Conservation (phyloP, 2,113 vertebrate genomes). For the Ploceus nigricollis region DNA sequence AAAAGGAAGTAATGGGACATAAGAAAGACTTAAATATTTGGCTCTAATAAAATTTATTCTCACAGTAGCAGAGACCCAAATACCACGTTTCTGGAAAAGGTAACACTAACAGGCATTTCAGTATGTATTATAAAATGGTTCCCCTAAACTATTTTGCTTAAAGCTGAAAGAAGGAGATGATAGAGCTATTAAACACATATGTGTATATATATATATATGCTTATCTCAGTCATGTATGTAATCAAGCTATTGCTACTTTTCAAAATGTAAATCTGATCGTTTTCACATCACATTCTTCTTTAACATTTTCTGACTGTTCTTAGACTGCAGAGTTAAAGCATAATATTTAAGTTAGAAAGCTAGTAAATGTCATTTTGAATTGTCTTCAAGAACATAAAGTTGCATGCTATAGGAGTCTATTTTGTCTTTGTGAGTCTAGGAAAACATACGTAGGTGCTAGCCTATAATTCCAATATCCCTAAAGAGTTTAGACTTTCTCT, state of each 20-base stretch:
- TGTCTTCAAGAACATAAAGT: background rate
- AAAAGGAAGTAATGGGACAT: slow-evolving; percentile 42
- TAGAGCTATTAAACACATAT: background rate
- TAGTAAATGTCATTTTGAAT: slow-evolving; percentile 8
- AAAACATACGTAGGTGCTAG: background rate
- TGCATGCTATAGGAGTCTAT: slow-evolving; percentile 1
- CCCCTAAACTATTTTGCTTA: background rate
- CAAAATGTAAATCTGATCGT: background rate
- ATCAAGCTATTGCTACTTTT: background rate
- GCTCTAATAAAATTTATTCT: background rate
- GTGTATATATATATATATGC: background rate
- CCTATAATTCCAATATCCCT: background rate
- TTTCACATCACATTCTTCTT: background rate
- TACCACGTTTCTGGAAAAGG: background rate
- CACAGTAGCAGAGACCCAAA: background rate
- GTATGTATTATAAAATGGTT: background rate
- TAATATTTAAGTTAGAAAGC: slow-evolving; percentile 6
- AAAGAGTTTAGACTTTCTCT: background rate
- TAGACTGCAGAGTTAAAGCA: background rate
- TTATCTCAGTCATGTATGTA: background rate
- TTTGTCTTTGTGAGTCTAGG: background rate
- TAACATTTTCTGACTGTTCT: slow-evolving; percentile 13
- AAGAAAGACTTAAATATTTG: slow-evolving; percentile 35
- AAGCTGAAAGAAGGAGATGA: background rate
- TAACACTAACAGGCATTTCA: background rate